Base-by-base conservation (phyloP, 2,888 invertebrate species). In the Metellina segmentata region DNA sequence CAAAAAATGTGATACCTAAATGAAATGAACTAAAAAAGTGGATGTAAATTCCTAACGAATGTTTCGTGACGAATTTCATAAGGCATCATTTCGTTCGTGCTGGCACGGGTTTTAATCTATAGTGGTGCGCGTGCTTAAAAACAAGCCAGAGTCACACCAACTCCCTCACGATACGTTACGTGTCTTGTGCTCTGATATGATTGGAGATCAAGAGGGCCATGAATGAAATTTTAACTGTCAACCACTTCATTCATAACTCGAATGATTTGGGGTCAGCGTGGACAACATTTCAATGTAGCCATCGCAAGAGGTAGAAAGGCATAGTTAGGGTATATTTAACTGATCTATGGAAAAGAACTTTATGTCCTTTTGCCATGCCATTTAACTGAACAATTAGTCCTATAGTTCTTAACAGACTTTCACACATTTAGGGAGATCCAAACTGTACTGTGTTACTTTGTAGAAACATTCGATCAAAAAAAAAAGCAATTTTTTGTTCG, bases 221-320 rank as follows among this genome's bases (percentile, higher is more conserved):
- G 90, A 90, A 90, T 90, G 90, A 85, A 90, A 90, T 90, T 85
- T 85, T 89, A 89, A 74, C 74, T 61, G 90, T 90, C 85, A 90
- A 16, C 16, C 49, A 71, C 75, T 85, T 75, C 85, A 85, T 85
- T 85, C 85, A 85, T 53, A 75, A 74, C 75, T 85, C 34, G 34
- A 4, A 34, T 34, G 34, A 34, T 34, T 34, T 34, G 34, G 34
- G 34, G 34, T 34, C 34, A 34, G 34, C 34, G 34, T 34, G 34
- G 34, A 34, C 34, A 34, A 34, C 34, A 34, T 4, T 34, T 34
- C 34, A 34, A 34, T 34, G 34, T 2, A 34, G n/a, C n/a, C n/a
- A 34, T 34, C 34, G 4, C 34, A 34, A 34, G 4, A 34, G 4
- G 34, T 4, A 34, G 34, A 34, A 34, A 34, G 34, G 34, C 34